A percentile compares a stretch with the other conserved stretches of the same genome.
Evolutionary conservation across 1,140 invertebrate species (phyloP).

Genomic region (Conopomorpha cramerella): DNA sequence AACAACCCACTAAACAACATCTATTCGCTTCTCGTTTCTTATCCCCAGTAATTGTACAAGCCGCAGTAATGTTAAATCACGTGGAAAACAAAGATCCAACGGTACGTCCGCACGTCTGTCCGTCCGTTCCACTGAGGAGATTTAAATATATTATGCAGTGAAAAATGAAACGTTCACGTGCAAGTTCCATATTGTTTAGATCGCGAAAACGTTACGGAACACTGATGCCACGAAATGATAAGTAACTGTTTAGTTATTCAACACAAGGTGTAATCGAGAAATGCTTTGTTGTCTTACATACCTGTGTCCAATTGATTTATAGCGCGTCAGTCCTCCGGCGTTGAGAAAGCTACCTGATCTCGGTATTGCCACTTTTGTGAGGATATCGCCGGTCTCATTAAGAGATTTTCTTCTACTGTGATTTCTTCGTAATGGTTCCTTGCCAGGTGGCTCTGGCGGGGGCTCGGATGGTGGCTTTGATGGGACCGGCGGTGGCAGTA

Average conservation of each 20-base stretch:
- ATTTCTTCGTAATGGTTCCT: constrained; percentile 48
- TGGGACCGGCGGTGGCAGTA: constrained; percentile 48
- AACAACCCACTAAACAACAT: constrained; percentile 33
- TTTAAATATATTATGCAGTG: too few relatives aligned
- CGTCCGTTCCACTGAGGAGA: too few relatives aligned
- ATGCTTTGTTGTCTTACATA: constrained; percentile 30
- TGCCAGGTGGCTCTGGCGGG: constrained; percentile 17
- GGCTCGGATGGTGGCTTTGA: constrained; percentile 30
- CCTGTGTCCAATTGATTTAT: constrained; percentile 69
- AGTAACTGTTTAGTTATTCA: too few relatives aligned
- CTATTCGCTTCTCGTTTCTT: constrained; percentile 23
- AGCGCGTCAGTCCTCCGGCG: constrained; percentile 70
- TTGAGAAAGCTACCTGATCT: constrained; percentile 82
- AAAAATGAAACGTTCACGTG: too few relatives aligned
- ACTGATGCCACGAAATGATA: too few relatives aligned
- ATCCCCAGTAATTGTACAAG: constrained; percentile 14
- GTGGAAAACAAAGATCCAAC: too few relatives aligned
- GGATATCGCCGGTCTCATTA: constrained; percentile 69
- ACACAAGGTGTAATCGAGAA: too few relatives aligned
- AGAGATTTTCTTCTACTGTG: constrained; percentile 52
- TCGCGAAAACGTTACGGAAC: too few relatives aligned
- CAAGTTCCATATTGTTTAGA: too few relatives aligned
- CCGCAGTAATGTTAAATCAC: constrained; percentile 14
- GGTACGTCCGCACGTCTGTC: too few relatives aligned
- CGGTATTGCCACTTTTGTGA: constrained; percentile 83